Conservation (phyloP, 1,140 invertebrate species). For the Nasonia vitripennis region DNA sequence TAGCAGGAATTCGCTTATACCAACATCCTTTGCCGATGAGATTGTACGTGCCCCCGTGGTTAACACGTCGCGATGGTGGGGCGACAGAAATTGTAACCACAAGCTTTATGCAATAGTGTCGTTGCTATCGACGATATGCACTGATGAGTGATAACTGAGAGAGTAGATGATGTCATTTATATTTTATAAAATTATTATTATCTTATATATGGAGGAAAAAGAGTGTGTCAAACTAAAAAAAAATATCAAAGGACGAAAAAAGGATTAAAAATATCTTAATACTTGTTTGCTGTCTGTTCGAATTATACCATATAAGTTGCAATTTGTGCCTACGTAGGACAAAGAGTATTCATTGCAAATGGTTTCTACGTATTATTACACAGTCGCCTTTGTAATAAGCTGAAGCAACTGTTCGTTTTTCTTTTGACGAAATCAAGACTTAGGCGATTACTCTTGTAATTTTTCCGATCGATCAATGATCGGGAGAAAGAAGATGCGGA, state of each 20-base stretch:
- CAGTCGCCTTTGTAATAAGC: background rate
- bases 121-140: background rate
- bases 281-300: background rate
- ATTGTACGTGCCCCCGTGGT: background rate
- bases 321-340: background rate
- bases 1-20: background rate
- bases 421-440: slow-evolving; percentile 7
- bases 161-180: background rate
- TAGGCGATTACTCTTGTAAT: background rate
- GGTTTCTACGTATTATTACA: background rate
- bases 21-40: too few species aligned
- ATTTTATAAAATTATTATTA: background rate
- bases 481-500: background rate
- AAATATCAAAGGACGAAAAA: background rate
- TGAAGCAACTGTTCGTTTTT: background rate
- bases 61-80: background rate
- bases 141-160: background rate
- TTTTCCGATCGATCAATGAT: background rate
- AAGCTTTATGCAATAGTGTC: slow-evolving; percentile 16
- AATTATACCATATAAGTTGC: background rate
- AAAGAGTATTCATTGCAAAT: background rate
- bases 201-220: background rate
- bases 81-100: background rate
- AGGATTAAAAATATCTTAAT: background rate
- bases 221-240: background rate